Evolutionary conservation across 1,140 invertebrate genomes (phyloP).

Genomic region (Pygmarrhopalites habei): DNA sequence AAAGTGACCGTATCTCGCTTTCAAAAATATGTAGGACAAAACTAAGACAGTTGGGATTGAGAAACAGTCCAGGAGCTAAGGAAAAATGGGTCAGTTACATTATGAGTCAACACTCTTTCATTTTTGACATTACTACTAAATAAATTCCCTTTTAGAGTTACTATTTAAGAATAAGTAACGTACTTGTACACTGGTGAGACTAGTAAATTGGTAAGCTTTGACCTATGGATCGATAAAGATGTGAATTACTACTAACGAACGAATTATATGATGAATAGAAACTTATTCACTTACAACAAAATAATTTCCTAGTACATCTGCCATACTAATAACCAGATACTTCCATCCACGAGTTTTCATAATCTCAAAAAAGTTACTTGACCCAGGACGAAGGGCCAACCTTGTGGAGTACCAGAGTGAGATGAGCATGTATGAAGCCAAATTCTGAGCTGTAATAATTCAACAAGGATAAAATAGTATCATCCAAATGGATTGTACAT

Average conservation of each 20-base stretch:
- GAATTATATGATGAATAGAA: no score
- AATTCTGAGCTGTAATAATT: conserved; percentile 58
- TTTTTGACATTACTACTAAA: neutral
- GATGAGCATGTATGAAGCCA: conserved; percentile 69
- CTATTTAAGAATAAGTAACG: neutral
- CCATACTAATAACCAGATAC: conserved; percentile 63
- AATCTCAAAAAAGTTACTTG: conserved; percentile 50
- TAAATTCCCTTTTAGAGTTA: neutral
- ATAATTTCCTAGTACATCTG: conserved; percentile 74
- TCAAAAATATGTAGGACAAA: conserved; percentile 61
- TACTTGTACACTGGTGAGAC: conserved; percentile 57
- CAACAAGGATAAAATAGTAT: conserved; percentile 7
- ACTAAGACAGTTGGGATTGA: conserved; percentile 73
- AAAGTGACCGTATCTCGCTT: conserved; percentile 56
- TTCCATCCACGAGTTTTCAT: conserved; percentile 62
- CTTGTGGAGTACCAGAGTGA: conserved; percentile 67
- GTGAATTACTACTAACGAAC: no score
- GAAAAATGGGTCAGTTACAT: conserved; percentile 9
- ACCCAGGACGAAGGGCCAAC: conserved; percentile 56
- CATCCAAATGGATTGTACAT: neutral
- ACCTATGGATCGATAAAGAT: no score
- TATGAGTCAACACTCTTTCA: neutral
- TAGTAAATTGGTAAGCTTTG: conserved; percentile 65
- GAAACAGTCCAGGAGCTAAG: conserved; percentile 73
- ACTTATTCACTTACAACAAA: conserved; percentile 62